phyloP scores from a whole-genome alignment of 2,888 invertebrate species.

The Pteria penguin region DNA sequence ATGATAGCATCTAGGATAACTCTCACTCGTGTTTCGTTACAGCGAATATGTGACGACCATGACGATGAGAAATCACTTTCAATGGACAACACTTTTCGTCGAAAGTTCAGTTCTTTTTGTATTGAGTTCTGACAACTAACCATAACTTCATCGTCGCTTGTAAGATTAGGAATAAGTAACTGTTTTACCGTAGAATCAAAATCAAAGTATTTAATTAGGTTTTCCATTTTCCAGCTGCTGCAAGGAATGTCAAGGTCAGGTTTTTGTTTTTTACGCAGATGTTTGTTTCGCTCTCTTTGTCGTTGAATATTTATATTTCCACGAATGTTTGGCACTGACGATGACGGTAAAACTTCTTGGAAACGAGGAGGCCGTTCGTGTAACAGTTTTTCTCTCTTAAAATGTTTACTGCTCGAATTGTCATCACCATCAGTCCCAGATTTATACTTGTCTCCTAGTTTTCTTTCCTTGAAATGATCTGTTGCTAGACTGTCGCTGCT shows the following conservation, averaged over 20 bases:
- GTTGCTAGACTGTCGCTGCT: no score
- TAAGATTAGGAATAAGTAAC: neutral
- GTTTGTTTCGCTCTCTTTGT: neutral
- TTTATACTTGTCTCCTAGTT: no score
- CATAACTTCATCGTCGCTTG: neutral
- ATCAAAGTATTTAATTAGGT: neutral
- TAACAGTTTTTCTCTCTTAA: no score
- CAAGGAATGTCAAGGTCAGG: neutral
- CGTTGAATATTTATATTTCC: neutral
- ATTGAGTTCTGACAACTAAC: neutral
- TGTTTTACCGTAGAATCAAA: neutral
- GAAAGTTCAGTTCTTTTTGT: neutral
- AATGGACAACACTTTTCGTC: neutral
- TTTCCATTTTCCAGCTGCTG: neutral
- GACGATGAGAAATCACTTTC: neutral
- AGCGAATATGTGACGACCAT: neutral
- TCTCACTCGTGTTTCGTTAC: neutral
- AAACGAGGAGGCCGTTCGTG: no score
- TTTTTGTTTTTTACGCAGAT: neutral
- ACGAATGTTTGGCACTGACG: neutral
- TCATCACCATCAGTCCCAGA: no score
- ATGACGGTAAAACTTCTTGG: no score
- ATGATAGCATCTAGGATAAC: neutral
- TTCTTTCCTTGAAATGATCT: no score
- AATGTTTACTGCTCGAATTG: no score